A percentile compares a stretch with the other conserved stretches of the same genome.
These are phyloP conservation scores for Ceyx melanurus DNA, from an alignment of 2,113 vertebrate genomes.

Conservation along the genomic window DNA sequence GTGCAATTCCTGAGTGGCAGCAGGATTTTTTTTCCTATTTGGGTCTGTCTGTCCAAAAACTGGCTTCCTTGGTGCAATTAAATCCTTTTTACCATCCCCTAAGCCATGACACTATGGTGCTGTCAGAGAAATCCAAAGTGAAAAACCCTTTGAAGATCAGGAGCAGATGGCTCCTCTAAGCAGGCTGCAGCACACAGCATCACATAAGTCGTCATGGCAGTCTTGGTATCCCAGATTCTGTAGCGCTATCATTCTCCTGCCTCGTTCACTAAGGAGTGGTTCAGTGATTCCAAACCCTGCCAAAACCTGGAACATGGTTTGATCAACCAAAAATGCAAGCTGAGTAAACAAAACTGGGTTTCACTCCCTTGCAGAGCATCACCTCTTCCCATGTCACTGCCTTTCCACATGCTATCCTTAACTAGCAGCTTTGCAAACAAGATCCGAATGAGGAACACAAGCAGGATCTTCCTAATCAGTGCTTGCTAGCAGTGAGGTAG, in stretches of 20 bases:
- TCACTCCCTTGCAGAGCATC: not conserved
- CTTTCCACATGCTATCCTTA: not conserved
- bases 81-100: not conserved
- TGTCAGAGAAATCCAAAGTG: not conserved
- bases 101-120: not conserved
- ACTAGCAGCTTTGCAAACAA: not conserved
- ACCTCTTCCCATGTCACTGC: not conserved
- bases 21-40: fast-evolving
- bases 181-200: not conserved
- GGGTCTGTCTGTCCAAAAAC: not conserved
- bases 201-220: not conserved
- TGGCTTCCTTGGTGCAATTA: not conserved
- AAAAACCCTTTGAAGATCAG: not conserved
- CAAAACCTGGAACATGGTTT: not conserved
- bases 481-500: not conserved
- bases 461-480: not conserved
- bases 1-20: not conserved
- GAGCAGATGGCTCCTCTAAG: not conserved
- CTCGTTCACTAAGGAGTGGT: not conserved
- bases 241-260: not conserved
- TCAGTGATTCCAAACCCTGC: not conserved
- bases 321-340: not conserved
- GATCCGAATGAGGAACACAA: not conserved
- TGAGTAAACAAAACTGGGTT: not conserved
- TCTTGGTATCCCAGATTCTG: not conserved